Evolutionary conservation across 2,797 vertebrate genomes (phyloP).

Genomic region (Cichlasoma orientale): DNA sequence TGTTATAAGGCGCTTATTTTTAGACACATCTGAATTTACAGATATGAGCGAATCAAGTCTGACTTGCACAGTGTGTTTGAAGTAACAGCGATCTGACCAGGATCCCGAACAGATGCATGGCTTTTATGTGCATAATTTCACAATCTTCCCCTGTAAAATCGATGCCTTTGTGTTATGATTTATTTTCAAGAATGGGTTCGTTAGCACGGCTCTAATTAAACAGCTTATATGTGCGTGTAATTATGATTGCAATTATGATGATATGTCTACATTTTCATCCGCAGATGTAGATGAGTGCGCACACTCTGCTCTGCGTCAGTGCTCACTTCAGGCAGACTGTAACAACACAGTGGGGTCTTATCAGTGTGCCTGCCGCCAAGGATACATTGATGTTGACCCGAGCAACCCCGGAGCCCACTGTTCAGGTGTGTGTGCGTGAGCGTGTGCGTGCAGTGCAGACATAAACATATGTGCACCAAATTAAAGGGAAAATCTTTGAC

Average conservation of each 20-base stretch:
- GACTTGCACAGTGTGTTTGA: neutral
- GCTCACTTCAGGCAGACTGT: constrained; percentile 68
- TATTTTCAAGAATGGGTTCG: neutral
- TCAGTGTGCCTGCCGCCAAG: constrained; percentile 67
- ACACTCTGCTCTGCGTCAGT: constrained; percentile 57
- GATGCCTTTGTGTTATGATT: neutral
- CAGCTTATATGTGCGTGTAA: neutral
- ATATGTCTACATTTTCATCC: neutral
- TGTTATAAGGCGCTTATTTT: constrained; percentile 1
- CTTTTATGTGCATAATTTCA: neutral
- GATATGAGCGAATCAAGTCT: neutral
- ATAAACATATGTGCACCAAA: no score
- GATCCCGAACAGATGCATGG: fast-evolving
- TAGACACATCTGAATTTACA: neutral
- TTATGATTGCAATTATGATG: neutral
- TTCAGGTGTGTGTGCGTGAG: constrained; percentile 42
- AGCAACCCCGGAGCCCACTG: constrained; percentile 65
- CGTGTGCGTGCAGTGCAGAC: neutral
- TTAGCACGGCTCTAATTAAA: neutral
- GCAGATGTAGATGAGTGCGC: constrained; percentile 80
- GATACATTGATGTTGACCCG: constrained; percentile 58
- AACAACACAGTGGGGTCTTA: constrained; percentile 76
- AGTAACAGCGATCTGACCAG: neutral
- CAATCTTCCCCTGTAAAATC: neutral
- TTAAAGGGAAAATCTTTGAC: no score